phyloP scores from a whole-genome alignment of 92 coral and sea anemone genomes.

The Galaxea fascicularis region DNA sequence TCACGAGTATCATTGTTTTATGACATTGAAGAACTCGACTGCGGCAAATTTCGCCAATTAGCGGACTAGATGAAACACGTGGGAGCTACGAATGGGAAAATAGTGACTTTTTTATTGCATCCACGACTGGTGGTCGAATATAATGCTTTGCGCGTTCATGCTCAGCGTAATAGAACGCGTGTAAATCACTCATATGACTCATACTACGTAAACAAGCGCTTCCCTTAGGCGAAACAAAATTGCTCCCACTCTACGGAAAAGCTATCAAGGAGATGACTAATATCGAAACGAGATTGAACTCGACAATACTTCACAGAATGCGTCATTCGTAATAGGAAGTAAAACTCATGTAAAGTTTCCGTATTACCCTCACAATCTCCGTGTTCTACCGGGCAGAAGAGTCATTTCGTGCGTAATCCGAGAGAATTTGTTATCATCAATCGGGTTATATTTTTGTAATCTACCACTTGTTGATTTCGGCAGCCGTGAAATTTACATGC shows the following conservation, averaged over 20 bases:
- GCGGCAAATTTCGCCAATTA: slow-evolving; percentile 86
- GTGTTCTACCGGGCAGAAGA: neutral
- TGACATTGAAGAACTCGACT: slow-evolving; percentile 81
- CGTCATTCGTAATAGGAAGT: slow-evolving; percentile 49
- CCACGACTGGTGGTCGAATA: neutral
- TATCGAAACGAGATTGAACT: slow-evolving; percentile 26
- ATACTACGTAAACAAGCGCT: slow-evolving; percentile 28
- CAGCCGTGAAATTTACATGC: slow-evolving; percentile 51
- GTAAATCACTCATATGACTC: slow-evolving; percentile 42
- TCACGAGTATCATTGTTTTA: slow-evolving; percentile 85
- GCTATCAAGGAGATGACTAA: slow-evolving; percentile 31
- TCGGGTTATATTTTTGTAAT: slow-evolving; percentile 33
- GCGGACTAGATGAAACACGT: slow-evolving; percentile 76
- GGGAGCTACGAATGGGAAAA: slow-evolving; percentile 62
- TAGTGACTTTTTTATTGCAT: slow-evolving; percentile 17
- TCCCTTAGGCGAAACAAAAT: slow-evolving; percentile 45
- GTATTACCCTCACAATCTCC: neutral
- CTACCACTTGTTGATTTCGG: slow-evolving; percentile 32
- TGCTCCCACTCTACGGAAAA: slow-evolving; percentile 48
- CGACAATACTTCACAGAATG: slow-evolving; percentile 25
- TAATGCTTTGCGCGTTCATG: slow-evolving; percentile 7
- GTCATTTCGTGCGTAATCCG: slow-evolving; percentile 32
- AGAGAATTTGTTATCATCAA: slow-evolving; percentile 20
- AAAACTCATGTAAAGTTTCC: slow-evolving; percentile 29
- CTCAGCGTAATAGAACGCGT: neutral